Evolutionary conservation across 2,888 invertebrate species (phyloP), one percentile per base, ranked within the genome.

Genomic region (Atrina japonica): DNA sequence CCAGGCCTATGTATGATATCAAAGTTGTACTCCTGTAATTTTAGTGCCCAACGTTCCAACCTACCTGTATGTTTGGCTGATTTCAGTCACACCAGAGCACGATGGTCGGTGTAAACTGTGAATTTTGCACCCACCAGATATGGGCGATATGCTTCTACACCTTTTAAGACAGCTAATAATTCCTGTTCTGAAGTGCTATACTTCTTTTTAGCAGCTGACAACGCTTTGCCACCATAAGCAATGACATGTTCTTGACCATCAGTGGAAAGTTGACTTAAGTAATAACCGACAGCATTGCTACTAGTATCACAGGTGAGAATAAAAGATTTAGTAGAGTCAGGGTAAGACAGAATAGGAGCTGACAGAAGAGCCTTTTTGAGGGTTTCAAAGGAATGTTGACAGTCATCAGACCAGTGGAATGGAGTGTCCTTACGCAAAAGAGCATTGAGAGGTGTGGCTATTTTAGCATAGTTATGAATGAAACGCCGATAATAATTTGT

Each of bases 381-480:
- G n/a, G n/a, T n/a, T 16, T 70, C 70, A 65, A 78, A 76, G 2
- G 78, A 52, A 29, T 40, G 45, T 56, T 78, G 75, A 56, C 77
- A 75, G 5, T 73, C 49, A 3, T 52, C 18, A 16, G 71, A 63
- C 80, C 78, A 80, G 41, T 55, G 27, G 45, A 61, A 41, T 3
- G 27, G 18, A 5, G 9, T 6, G 14, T 84, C 78, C 59, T 82
- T 86, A 66, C 78, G 80, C 23, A 87, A 67, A 14, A 88, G 66
- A 0, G 64, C 40, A 70, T 90, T 83, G 11, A 77, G 64, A 23
- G 77, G 75, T n/a, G 55, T 18, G 11, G 73, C 75, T 21, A 73
- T 66, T 18, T 64, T 50, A 25, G 75, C 47, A 66, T 64, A 77
- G 16, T 66, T 50, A 27, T 58, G 29, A 25, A 71, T 66, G 61